Percentiles rank a stretch among this genome's conserved stretches.
phyloP scores from a whole-genome alignment of 2,113 vertebrate genomes.

The Rhadina sibilatrix region DNA sequence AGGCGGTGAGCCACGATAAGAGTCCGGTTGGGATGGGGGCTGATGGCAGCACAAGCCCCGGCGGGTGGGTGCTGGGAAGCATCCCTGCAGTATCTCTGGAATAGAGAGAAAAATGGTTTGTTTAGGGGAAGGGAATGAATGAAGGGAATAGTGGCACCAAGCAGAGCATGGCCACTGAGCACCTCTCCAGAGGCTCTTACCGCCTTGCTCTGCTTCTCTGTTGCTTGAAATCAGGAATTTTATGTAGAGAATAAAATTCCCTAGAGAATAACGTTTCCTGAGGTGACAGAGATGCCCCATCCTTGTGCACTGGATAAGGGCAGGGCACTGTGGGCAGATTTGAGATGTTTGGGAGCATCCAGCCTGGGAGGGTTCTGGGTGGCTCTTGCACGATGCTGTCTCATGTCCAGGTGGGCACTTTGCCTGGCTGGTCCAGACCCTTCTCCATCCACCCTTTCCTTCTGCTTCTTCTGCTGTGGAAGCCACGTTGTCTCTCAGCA shows the following conservation, averaged over 20 bases:
- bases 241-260: background rate
- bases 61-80: background rate
- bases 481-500: background rate
- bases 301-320: rapidly evolving
- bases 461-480: background rate
- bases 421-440: background rate
- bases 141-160: rapidly evolving
- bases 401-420: rapidly evolving
- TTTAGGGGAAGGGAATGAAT: background rate
- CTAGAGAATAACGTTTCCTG: background rate
- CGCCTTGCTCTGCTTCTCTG: background rate
- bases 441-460: background rate
- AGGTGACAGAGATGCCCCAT: rapidly evolving
- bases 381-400: background rate
- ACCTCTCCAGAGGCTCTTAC: background rate
- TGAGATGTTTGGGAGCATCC: background rate
- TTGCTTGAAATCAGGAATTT: background rate
- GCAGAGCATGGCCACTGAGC: rapidly evolving
- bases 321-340: rapidly evolving
- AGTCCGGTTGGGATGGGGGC: background rate
- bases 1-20: background rate
- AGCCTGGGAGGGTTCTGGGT: background rate
- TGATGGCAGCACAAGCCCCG: rapidly evolving
- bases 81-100: background rate
- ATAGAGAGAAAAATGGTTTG: background rate